A percentile compares a stretch with the other conserved stretches of the same genome.
phyloP scores from a whole-genome alignment of 2,113 vertebrate species.

The Thinocorus orbignyianus region DNA sequence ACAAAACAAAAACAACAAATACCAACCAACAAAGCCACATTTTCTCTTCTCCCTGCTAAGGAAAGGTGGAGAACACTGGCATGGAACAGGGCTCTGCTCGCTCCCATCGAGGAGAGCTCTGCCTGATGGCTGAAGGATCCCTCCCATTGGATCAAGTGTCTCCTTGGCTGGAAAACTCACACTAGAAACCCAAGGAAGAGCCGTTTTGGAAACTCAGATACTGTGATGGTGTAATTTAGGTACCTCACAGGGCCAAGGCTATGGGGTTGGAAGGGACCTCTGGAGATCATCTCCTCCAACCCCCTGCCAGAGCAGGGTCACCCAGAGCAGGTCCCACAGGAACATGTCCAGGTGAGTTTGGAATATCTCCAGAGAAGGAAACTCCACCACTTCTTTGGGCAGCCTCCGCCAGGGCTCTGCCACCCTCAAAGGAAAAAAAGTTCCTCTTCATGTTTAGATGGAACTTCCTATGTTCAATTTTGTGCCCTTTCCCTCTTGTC shows the following conservation, averaged over 20 bases:
- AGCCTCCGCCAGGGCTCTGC: too few relatives aligned
- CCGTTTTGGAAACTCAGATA: background rate
- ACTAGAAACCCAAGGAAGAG: background rate
- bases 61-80: background rate
- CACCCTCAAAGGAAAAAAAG: too few relatives aligned
- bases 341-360: too few relatives aligned
- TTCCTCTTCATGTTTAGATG: too few relatives aligned
- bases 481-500: too few relatives aligned
- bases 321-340: too few relatives aligned
- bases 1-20: background rate
- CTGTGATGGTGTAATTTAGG: background rate
- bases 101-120: accelerated
- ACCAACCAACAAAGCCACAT: background rate
- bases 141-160: background rate
- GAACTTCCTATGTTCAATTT: too few relatives aligned
- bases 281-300: too few relatives aligned
- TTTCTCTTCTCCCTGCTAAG: background rate
- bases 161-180: background rate
- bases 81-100: background rate
- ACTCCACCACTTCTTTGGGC: too few relatives aligned
- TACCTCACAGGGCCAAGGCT: background rate
- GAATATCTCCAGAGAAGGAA: too few relatives aligned
- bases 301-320: too few relatives aligned
- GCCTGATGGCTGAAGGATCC: background rate
- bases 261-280: too few relatives aligned